Base-by-base conservation (phyloP, 2,888 invertebrate species). In the Synergus umbraculus region DNA sequence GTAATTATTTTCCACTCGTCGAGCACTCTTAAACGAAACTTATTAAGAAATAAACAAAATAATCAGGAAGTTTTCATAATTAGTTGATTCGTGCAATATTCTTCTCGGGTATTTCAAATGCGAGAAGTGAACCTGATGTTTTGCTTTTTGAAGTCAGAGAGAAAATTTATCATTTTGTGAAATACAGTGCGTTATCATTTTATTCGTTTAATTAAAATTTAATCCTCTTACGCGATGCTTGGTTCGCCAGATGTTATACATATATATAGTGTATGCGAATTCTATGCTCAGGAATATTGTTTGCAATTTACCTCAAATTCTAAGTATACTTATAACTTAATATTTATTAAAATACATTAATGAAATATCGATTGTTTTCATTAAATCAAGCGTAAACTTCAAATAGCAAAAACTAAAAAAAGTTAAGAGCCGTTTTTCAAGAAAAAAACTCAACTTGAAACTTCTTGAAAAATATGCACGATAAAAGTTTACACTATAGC, bases 281-380 rank as follows among this genome's bases (percentile, higher is more conserved):
- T 29, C 37, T 43, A 65, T 65, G 41, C 65, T 0, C 65, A 65
- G 41, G 65, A 41, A 65, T 65, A 65, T 65, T 65, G n/a, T 65
- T 65, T 65, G n/a, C 65, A 65, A 65, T 65, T 65, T 65, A n/a
- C 65, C 15, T 65, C 65, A 41, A n/a, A 64, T 29, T 64, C 29
- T 37, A 9, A 4, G 22, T 63, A 5, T 63, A 63, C 29, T 22
- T 65, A 41, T 1, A 64, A 29, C 37, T 64, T 37, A 29, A 54
- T n/a, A 54, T 46, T 46, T 37, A 37, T 37, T 37, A 5, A 5
- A 37, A 7, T 37, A 37, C 37, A 46, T 46, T 13, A 46, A 46
- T 13, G 2, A 12, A 46, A 46, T 10, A 46, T 46, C 12, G 46
- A 12, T 9, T 46, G 46, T 3, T 46, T 13, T 12, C 46, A 7